Conservation (phyloP, 2,888 invertebrate genomes). For the Synanthedon myopaeformis region DNA sequence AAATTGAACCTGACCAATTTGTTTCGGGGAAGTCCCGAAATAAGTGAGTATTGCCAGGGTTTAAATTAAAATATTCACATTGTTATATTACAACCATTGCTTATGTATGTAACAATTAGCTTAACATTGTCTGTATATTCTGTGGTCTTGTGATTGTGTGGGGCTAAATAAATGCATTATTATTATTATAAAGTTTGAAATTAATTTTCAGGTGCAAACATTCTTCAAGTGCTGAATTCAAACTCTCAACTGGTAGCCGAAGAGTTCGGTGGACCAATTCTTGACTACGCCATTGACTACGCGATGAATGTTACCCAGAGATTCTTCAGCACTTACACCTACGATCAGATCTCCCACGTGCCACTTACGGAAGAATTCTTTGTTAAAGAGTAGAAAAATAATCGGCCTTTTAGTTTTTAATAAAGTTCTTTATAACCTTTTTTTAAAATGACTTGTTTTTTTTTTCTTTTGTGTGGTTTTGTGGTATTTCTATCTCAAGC, state of each 20-base stretch:
- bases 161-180: too few species aligned
- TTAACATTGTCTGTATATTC: too few species aligned
- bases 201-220: constrained; percentile 39
- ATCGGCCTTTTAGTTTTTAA: not conserved
- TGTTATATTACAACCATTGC: too few species aligned
- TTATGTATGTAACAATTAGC: too few species aligned
- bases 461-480: not conserved
- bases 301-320: constrained; percentile 60
- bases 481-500: not conserved
- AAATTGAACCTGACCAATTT: constrained; percentile 59
- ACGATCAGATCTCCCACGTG: constrained; percentile 50
- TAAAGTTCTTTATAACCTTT: not conserved
- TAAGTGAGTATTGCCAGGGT: constrained; percentile 36
- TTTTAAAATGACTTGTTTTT: not conserved
- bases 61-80: too few species aligned
- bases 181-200: too few species aligned
- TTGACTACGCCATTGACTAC: constrained; percentile 60
- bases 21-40: constrained; percentile 54
- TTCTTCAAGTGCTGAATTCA: constrained; percentile 48
- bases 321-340: constrained; percentile 59
- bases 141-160: too few species aligned
- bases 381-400: constrained; percentile 30
- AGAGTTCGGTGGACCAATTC: constrained; percentile 59
- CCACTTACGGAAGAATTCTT: constrained; percentile 57
- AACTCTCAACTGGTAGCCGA: constrained; percentile 56